Base-by-base conservation (phyloP, 1,140 invertebrate genomes). In the Anoplophora glabripennis region DNA sequence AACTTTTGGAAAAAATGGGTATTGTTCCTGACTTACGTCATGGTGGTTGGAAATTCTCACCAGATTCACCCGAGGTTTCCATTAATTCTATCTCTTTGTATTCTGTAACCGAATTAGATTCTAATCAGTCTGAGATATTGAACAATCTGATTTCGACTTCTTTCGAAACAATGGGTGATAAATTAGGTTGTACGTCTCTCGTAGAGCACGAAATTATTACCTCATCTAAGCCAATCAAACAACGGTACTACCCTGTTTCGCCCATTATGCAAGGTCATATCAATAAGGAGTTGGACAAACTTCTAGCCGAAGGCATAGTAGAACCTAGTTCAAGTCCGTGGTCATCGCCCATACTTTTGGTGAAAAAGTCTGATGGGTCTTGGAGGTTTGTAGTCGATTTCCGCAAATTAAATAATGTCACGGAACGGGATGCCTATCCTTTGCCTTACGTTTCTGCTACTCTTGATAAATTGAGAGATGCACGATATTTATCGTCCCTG, bases 371-470 rank as follows among this genome's bases (percentile, higher is more conserved):
- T n/a, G 61, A 72, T 47, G 74, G 73, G 9, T 48, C 54, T 1
- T 45, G 66, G n/a, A 41, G 73, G 14, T 18, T 75, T 10, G 72
- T 72, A 40, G 64, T 74, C 0, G 74, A 77, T 45, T 75, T 59
- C 49, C 47, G 73, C 4, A 66, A 59, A 12, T 48, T 77, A 28
- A 77, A 76, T n/a, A n/a, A n/a, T n/a, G n/a, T n/a, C n/a, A n/a
- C n/a, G n/a, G n/a, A n/a, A n/a, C n/a, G n/a, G n/a, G n/a, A n/a
- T n/a, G n/a, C n/a, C n/a, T n/a, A n/a, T n/a, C n/a, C n/a, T n/a
- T n/a, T n/a, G n/a, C n/a, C n/a, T n/a, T n/a, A n/a, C n/a, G n/a
- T n/a, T n/a, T n/a, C n/a, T 14, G 42, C 57, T 7, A 71, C 72
- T 12, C 42, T 76, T 1, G 65, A 71, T 44, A 64, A 64, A 21